phyloP scores from a whole-genome alignment of 2,113 vertebrate genomes.

The Pagrus major region DNA sequence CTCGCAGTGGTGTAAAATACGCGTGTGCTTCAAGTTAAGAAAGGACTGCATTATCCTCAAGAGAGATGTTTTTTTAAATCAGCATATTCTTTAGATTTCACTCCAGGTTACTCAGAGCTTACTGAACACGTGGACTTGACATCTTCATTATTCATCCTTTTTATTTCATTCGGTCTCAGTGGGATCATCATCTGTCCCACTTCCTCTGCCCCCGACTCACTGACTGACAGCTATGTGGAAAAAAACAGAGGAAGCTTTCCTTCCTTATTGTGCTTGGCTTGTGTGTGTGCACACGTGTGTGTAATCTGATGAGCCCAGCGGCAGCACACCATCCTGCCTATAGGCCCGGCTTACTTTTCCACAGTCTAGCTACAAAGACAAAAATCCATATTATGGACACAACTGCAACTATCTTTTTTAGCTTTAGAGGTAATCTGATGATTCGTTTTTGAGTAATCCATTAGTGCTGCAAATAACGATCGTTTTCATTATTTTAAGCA shows the following conservation, averaged over 20 bases:
- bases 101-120: constrained; percentile 7
- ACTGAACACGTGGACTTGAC: constrained; percentile 6
- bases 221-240: constrained; percentile 65
- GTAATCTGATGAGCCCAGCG: constrained; percentile 27
- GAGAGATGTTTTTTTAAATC: constrained; percentile 11
- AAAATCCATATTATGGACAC: background rate
- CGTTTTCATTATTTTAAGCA: background rate
- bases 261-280: constrained; percentile 43
- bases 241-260: constrained; percentile 47
- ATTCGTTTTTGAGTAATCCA: background rate
- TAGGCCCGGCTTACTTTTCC: constrained; percentile 2
- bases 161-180: constrained; percentile 57
- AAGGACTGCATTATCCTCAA: background rate
- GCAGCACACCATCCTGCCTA: constrained; percentile 16
- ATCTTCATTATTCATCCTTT: constrained; percentile 61
- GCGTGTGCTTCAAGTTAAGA: background rate
- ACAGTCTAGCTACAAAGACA: background rate
- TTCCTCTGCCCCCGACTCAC: constrained; percentile 44
- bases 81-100: background rate
- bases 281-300: constrained; percentile 25
- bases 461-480: background rate
- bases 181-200: constrained; percentile 57
- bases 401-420: background rate
- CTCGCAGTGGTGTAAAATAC: background rate
- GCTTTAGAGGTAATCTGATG: background rate